Percentiles rank a stretch among this genome's conserved stretches.
Conservation (phyloP, 1,140 invertebrate genomes). For the Cydia pomonella region DNA sequence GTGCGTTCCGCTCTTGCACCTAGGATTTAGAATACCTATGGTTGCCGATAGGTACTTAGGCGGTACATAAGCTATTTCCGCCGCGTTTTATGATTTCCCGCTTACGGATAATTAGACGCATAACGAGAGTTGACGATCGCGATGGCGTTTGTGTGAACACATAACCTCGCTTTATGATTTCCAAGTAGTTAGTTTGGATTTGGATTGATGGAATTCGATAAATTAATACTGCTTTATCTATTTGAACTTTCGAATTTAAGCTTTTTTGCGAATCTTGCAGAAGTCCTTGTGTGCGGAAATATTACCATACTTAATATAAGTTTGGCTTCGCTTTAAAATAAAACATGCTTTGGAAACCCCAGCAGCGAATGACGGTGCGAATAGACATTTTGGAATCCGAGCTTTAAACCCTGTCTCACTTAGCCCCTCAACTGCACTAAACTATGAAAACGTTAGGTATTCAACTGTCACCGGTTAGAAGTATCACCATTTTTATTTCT, state of each 20-base stretch:
- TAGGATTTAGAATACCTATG: constrained; percentile 48
- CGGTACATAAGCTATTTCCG: constrained; percentile 46
- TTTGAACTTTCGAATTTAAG: constrained; percentile 56
- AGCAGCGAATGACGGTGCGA: constrained; percentile 4
- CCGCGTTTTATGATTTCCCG: constrained; percentile 54
- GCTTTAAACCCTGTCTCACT: background rate
- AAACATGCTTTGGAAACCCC: constrained; percentile 19
- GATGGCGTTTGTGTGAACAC: constrained; percentile 61
- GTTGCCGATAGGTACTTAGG: constrained; percentile 46
- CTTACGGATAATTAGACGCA: constrained; percentile 59
- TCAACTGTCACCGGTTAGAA: background rate
- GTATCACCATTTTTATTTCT: constrained; percentile 28
- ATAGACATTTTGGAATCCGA: background rate
- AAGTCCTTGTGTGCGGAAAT: constrained; percentile 53
- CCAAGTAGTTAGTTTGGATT: constrained; percentile 70
- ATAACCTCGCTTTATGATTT: constrained; percentile 74
- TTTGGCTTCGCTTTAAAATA: constrained; percentile 49
- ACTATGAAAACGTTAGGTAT: background rate
- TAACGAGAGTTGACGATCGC: constrained; percentile 41
- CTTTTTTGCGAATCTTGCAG: constrained; percentile 54
- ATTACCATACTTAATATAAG: constrained; percentile 19
- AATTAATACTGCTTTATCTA: constrained; percentile 69
- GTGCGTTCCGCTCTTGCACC: constrained; percentile 38
- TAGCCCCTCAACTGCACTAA: background rate
- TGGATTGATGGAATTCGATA: constrained; percentile 70